Evolutionary conservation across 2,113 vertebrate species (phyloP).

Genomic region (Mormyrus lacerda): DNA sequence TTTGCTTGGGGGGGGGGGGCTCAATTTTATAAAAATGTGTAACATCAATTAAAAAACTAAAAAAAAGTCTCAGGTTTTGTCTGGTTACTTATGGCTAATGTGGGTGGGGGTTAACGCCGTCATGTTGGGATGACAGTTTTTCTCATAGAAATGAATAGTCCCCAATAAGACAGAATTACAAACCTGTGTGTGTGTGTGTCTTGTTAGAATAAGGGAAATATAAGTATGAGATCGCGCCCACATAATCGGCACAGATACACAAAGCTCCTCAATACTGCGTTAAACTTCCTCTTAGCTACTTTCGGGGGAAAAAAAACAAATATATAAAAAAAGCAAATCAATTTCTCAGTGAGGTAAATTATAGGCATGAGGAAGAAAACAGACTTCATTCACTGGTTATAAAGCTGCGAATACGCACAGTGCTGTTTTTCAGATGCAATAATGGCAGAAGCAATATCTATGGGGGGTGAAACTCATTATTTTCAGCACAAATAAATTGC

Average conservation of each 20-base stretch:
- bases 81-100: neutral
- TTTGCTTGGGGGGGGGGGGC: too few species aligned
- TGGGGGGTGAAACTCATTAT: neutral
- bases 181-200: neutral
- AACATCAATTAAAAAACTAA: neutral
- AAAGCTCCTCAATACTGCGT: neutral
- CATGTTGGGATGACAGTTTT: neutral
- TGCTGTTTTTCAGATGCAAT: slow-evolving; percentile 3
- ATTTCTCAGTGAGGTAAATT: neutral
- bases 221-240: neutral
- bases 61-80: too few species aligned
- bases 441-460: slow-evolving; percentile 1
- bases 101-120: neutral
- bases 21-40: neutral
- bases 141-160: neutral
- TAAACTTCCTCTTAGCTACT: slow-evolving; percentile 3
- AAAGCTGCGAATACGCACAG: neutral
- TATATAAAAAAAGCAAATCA: neutral
- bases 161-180: neutral
- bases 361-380: neutral
- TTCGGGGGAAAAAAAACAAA: neutral
- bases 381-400: neutral
- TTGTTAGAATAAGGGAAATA: neutral
- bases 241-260: neutral
- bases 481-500: slow-evolving; percentile 10